Evolutionary conservation across 53 echinoderm and acorn worm species (phyloP).

Genomic region (Stichopus horrens): DNA sequence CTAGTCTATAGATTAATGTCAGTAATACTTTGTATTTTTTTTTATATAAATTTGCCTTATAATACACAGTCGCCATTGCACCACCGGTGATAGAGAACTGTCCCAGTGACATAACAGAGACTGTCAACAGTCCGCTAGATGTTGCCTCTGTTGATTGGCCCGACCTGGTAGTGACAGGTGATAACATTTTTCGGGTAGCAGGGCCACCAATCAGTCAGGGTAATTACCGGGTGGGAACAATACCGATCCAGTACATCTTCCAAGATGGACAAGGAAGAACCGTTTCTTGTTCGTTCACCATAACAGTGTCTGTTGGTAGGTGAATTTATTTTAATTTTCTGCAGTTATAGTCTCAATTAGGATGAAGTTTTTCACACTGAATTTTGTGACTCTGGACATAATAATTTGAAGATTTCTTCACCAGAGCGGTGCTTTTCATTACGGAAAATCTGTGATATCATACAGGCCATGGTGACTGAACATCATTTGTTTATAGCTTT

Average conservation of each 20-base stretch:
- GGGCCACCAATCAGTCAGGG: neutral
- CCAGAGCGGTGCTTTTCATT: too few relatives aligned
- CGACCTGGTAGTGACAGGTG: constrained; percentile 14
- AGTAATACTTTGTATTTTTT: too few relatives aligned
- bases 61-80: too few relatives aligned
- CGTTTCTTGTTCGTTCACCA: neutral
- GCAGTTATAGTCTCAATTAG: too few relatives aligned
- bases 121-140: neutral
- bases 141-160: neutral
- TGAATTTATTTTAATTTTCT: neutral
- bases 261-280: constrained; percentile 7
- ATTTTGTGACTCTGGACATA: too few relatives aligned
- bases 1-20: too few relatives aligned
- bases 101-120: neutral
- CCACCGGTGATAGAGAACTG: constrained; percentile 25
- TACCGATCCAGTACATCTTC: constrained; percentile 13
- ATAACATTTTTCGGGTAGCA: neutral
- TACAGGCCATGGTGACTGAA: too few relatives aligned
- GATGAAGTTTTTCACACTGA: too few relatives aligned
- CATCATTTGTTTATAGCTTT: too few relatives aligned
- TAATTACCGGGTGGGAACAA: neutral
- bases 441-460: too few relatives aligned
- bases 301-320: neutral
- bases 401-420: too few relatives aligned
- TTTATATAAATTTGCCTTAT: too few relatives aligned